Evolutionary conservation across 2,888 invertebrate genomes (phyloP).

Genomic region (Suillia variegata): DNA sequence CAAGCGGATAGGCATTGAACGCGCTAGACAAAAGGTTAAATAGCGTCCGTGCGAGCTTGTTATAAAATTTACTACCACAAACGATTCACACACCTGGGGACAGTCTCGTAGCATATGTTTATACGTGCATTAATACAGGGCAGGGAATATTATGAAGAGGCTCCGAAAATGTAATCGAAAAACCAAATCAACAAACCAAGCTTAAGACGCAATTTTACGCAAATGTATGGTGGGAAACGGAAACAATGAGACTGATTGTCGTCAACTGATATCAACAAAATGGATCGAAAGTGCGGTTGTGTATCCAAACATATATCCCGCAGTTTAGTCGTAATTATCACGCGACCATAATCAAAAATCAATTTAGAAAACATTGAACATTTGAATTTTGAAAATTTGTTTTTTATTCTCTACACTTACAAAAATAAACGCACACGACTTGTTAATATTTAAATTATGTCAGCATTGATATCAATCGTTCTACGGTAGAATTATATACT

Average conservation of each 20-base stretch:
- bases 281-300: neutral
- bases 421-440: neutral
- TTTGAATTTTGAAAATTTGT: too few species aligned
- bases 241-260: slow-evolving; percentile 58
- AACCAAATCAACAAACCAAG: neutral
- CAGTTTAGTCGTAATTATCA: slow-evolving; percentile 42
- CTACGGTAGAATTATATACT: neutral
- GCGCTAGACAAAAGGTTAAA: slow-evolving; percentile 43
- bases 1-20: slow-evolving; percentile 15
- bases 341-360: slow-evolving; percentile 38
- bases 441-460: neutral
- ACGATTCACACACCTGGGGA: neutral
- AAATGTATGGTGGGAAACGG: slow-evolving; percentile 48
- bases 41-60: slow-evolving; percentile 39
- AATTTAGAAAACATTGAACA: slow-evolving; percentile 7
- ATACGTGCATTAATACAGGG: neutral
- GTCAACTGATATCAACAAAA: slow-evolving; percentile 43
- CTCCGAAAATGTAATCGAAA: neutral
- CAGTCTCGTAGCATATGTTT: neutral
- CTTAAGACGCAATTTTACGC: slow-evolving; percentile 43
- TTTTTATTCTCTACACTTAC: too few species aligned
- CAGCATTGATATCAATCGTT: neutral
- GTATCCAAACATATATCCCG: neutral
- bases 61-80: slow-evolving; percentile 41
- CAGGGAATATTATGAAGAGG: slow-evolving; percentile 5